These are phyloP conservation scores for Pilophorus perplexus DNA, from an alignment of 2,888 invertebrate genomes.

Conservation along the genomic window DNA sequence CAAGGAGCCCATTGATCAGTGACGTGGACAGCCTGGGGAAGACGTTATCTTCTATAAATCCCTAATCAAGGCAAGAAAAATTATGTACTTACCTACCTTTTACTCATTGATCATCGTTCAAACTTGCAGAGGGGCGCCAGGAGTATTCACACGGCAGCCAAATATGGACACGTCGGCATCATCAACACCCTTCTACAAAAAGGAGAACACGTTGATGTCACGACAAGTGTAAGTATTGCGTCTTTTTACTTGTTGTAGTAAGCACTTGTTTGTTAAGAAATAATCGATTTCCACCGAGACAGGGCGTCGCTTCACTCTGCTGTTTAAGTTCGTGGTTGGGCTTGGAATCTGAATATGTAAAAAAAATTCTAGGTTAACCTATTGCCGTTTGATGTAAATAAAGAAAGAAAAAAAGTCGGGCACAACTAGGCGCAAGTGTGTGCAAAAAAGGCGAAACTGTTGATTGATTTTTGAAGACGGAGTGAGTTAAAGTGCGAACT, in stretches of 20 bases:
- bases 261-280: background rate
- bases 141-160: conserved; percentile 95
- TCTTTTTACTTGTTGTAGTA: background rate
- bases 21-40: background rate
- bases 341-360: background rate
- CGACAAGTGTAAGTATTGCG: conserved; percentile 75
- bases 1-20: no score
- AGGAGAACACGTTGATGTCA: conserved; percentile 94
- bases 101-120: background rate
- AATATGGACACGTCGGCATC: conserved; percentile 95
- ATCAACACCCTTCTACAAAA: conserved; percentile 93
- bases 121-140: conserved; percentile 78
- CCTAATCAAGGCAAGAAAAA: no score
- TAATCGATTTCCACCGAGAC: background rate
- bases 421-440: no score
- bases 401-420: no score
- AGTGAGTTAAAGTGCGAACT: no score
- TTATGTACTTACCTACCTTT: background rate
- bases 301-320: background rate
- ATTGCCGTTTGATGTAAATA: background rate
- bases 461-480: no score
- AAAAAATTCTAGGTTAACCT: background rate
- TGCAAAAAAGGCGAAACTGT: no score
- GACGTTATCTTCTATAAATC: no score
- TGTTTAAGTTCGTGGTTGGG: background rate